Conservation (phyloP, 2,888 invertebrate genomes). For the Agriopis marginaria region DNA sequence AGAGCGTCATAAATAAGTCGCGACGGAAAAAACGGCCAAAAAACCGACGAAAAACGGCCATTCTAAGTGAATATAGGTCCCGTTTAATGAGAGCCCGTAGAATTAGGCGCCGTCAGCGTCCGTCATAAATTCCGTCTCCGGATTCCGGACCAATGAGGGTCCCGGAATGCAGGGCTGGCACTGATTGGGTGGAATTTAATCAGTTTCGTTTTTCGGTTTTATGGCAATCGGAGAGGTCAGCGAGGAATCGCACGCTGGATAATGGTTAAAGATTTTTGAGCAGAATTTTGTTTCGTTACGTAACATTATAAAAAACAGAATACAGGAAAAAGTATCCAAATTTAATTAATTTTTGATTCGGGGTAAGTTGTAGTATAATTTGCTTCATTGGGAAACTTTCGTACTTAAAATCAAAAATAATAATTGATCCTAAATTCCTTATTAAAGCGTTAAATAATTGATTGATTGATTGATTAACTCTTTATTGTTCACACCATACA, state of each 20-base stretch:
- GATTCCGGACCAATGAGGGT: slow-evolving; percentile 45
- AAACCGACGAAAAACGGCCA: slow-evolving; percentile 62
- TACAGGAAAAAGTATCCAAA: no score
- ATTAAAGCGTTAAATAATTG: no score
- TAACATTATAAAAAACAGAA: neutral
- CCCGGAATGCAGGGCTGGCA: slow-evolving; percentile 40
- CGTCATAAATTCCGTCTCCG: slow-evolving; percentile 81
- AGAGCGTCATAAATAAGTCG: slow-evolving; percentile 55
- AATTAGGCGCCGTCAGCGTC: slow-evolving; percentile 77
- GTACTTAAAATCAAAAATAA: no score
- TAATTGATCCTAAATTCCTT: no score
- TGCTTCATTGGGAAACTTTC: no score
- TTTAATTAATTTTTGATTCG: no score
- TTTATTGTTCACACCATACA: no score
- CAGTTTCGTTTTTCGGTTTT: slow-evolving; percentile 17
- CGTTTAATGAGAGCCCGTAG: slow-evolving; percentile 77
- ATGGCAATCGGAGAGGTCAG: slow-evolving; percentile 8
- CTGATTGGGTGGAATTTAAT: slow-evolving; percentile 25
- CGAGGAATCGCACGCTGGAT: neutral
- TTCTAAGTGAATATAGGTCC: slow-evolving; percentile 78
- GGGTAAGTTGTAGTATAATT: no score
- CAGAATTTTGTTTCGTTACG: neutral
- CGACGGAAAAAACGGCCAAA: slow-evolving; percentile 38
- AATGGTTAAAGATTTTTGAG: slow-evolving; percentile 1
- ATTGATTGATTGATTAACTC: no score